These are phyloP conservation scores for Calcarius ornatus DNA, from an alignment of 2,113 vertebrate genomes.

Conservation along the genomic window DNA sequence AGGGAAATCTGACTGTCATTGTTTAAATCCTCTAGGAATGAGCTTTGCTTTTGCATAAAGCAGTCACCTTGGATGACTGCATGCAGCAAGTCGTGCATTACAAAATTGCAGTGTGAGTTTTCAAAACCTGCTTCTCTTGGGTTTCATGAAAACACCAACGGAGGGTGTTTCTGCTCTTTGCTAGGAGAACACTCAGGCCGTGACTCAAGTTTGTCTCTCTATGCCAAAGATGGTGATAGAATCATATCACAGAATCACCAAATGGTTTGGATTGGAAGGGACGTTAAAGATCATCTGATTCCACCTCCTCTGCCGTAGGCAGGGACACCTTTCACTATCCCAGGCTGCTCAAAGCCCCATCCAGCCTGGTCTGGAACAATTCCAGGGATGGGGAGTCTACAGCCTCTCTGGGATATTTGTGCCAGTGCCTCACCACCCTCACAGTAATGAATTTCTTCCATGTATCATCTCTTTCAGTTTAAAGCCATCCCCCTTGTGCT, in stretches of 20 bases:
- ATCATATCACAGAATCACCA: neutral
- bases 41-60: slow-evolving; percentile 26
- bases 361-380: neutral
- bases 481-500: neutral
- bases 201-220: neutral
- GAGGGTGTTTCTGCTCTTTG: neutral
- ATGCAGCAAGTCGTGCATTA: neutral
- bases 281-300: neutral
- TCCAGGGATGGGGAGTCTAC: neutral
- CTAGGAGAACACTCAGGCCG: neutral
- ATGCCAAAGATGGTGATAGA: neutral
- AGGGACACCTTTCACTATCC: neutral
- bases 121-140: neutral
- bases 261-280: neutral
- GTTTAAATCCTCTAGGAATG: slow-evolving; percentile 30
- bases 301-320: neutral
- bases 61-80: slow-evolving; percentile 24
- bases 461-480: neutral
- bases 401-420: neutral
- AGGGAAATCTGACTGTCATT: neutral
- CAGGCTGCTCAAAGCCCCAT: neutral
- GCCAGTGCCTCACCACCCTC: neutral
- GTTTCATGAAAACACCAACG: neutral
- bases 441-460: neutral
- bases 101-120: neutral